Evolutionary conservation across 2,888 invertebrate genomes (phyloP).

Genomic region (Julus scandinavius): DNA sequence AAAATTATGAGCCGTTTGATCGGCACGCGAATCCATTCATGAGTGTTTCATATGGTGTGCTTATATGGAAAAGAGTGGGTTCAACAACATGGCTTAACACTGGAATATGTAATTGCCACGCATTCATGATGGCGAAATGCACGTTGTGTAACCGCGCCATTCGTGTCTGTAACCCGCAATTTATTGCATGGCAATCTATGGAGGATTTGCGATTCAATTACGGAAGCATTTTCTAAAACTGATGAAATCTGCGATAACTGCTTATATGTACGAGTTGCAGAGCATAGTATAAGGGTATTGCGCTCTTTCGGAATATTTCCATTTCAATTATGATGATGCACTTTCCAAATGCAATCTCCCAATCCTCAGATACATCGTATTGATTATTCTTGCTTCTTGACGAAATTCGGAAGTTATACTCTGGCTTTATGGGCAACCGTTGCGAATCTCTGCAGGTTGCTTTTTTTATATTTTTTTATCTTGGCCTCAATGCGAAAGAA

Average conservation of each 20-base stretch:
- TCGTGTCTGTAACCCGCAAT: neutral
- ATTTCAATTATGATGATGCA: constrained; percentile 18
- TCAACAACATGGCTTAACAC: neutral
- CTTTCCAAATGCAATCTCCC: constrained; percentile 18
- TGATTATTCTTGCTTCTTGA: constrained; percentile 18
- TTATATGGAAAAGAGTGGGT: neutral
- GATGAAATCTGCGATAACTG: neutral
- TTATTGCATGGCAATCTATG: constrained; percentile 11
- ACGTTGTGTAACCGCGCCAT: neutral
- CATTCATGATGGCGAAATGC: neutral
- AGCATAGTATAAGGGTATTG: neutral
- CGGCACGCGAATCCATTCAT: neutral
- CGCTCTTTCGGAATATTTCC: neutral
- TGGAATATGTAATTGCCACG: neutral
- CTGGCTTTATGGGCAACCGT: constrained; percentile 1
- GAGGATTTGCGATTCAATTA: constrained; percentile 11
- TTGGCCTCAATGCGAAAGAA: neutral
- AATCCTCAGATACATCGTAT: neutral
- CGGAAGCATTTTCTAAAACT: constrained; percentile 10
- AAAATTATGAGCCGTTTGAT: neutral
- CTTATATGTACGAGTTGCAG: neutral
- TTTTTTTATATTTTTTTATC: constrained; percentile 7
- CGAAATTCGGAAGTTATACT: constrained; percentile 9
- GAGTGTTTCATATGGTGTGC: neutral
- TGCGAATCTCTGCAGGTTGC: constrained; percentile 2